These are phyloP conservation scores for Antennarius maculatus DNA, from an alignment of 2,797 vertebrate genomes.

Conservation along the genomic window DNA sequence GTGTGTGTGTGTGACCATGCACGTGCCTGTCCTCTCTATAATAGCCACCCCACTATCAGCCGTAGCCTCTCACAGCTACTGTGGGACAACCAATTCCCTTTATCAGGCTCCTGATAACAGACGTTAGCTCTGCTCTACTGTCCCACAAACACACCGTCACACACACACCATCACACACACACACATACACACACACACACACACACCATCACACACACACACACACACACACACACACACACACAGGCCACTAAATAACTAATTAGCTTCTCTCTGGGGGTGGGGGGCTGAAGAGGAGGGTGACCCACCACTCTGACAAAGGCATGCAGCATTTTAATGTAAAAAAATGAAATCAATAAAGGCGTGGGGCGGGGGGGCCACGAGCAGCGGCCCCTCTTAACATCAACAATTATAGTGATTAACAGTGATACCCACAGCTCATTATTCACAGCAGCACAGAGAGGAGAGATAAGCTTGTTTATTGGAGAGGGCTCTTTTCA, in stretches of 20 bases:
- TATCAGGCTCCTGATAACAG: constrained; percentile 74
- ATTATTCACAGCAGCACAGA: constrained; percentile 88
- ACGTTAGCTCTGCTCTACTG: constrained; percentile 62
- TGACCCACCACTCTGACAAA: constrained; percentile 67
- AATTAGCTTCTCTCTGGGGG: constrained; percentile 75
- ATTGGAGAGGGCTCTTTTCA: constrained; percentile 89
- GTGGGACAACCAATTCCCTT: constrained; percentile 79
- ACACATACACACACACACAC: constrained; percentile 63
- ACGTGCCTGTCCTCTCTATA: constrained; percentile 60
- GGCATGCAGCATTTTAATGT: constrained; percentile 79
- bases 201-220: constrained; percentile 60
- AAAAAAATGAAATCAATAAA: constrained; percentile 90
- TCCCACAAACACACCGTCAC: constrained; percentile 66
- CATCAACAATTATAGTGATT: constrained; percentile 94
- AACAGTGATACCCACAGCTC: constrained; percentile 92
- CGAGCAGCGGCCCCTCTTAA: constrained; percentile 83
- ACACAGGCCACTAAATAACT: constrained; percentile 79
- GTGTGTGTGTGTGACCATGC: constrained; percentile 28
- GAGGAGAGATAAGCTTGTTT: constrained; percentile 91
- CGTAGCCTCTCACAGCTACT: constrained; percentile 71
- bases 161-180: constrained; percentile 65
- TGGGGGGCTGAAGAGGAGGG: constrained; percentile 16
- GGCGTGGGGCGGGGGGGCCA: constrained; percentile 78
- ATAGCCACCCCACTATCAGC: constrained; percentile 71
- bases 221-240: constrained; percentile 68